Evolutionary conservation across 2,797 vertebrate genomes (phyloP), one percentile per base, ranked within the genome.

Genomic region (Neostethus bicornis): DNA sequence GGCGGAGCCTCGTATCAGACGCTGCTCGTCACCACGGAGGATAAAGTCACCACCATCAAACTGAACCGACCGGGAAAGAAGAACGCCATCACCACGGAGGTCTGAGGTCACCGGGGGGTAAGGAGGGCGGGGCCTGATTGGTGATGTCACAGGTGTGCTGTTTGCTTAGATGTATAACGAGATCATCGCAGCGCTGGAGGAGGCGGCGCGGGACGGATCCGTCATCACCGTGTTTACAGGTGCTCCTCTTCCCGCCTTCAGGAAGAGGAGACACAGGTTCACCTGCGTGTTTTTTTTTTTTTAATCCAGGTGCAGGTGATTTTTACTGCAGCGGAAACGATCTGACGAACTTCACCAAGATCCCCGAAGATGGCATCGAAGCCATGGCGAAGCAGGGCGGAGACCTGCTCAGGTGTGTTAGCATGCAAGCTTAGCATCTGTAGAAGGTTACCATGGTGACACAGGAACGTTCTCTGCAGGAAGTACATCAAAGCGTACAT

Each of bases 321-420:
- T 97, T 90, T 72, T 99, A 93, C 74, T 92, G 92, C 71, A 99
- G 97, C 34, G 97, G 96, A 24, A 99, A 98, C 46, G 96, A 99
- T 71, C 87, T 98, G 59, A 92, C 70, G 65, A 96, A 94, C 87
- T 94, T 95, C 80, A 37, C 84, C 10, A 76, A 86, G 3, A 4
- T 91, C 46, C 70, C 81, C 0, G 54, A 90, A 0, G 77, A 57
- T 1, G 90, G 80, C 0, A 4, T 91, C 25, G 64, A 93, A 70
- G 86, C 87, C 68, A 76, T 85, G 84, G 91, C 92, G 31, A 72
- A 70, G 17, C 51, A 69, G 0, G 41, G 64, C 14, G 88, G 75
- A n/a, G 60, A 75, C 0, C 43, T 94, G 54, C 87, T 98, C 28
- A 91, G 85, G 96, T 31, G 6, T 29, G 2, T n/a, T n/a, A n/a